phyloP scores from a whole-genome alignment of 2,888 invertebrate species.

The Vesta saturnalis region DNA sequence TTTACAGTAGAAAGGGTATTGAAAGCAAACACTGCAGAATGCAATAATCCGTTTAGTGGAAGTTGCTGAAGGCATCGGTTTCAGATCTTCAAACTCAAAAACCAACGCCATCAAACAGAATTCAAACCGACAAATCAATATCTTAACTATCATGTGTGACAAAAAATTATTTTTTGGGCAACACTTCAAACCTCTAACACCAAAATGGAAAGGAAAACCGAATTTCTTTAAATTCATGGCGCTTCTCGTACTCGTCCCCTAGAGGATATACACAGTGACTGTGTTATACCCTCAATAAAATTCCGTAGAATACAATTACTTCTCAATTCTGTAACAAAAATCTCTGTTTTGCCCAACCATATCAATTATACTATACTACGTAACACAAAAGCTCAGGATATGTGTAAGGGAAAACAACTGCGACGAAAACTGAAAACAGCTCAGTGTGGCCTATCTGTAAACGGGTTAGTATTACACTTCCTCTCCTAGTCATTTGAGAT shows the following conservation, averaged over 20 bases:
- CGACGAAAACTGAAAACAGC: background rate
- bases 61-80: background rate
- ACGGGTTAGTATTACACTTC: background rate
- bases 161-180: background rate
- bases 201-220: background rate
- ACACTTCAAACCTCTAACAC: background rate
- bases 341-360: background rate
- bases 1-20: background rate
- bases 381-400: background rate
- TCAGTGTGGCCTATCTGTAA: background rate
- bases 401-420: background rate
- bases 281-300: background rate
- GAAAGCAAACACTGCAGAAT: background rate
- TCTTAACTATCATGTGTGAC: background rate
- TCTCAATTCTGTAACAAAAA: background rate
- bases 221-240: background rate
- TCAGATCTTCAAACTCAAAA: background rate
- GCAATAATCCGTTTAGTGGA: background rate
- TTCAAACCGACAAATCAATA: background rate
- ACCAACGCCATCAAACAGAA: background rate
- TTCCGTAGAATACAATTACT: background rate
- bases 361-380: background rate
- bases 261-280: background rate
- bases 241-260: background rate
- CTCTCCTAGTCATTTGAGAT: background rate